Evolutionary conservation across 2,888 invertebrate genomes (phyloP).

Genomic region (Tenthredo scrophulariae): DNA sequence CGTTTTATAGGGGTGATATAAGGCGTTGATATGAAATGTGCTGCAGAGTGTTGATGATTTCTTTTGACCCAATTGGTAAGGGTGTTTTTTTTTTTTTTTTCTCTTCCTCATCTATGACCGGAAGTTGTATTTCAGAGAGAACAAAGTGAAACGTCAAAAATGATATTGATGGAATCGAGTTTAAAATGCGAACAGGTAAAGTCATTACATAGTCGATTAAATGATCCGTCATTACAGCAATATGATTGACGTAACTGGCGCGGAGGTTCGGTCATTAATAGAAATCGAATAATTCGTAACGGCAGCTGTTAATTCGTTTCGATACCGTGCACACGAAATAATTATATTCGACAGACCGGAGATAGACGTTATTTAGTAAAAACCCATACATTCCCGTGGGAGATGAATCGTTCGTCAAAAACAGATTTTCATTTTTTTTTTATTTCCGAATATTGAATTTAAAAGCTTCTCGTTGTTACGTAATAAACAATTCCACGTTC

Average conservation of each 20-base stretch:
- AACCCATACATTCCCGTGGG: background rate
- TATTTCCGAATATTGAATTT: background rate
- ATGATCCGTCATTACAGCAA: constrained; percentile 30
- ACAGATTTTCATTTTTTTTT: background rate
- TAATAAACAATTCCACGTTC: background rate
- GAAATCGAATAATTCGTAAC: constrained; percentile 19
- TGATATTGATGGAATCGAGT: background rate
- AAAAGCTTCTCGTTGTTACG: constrained; percentile 28
- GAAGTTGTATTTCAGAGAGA: background rate
- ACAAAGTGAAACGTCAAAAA: constrained; percentile 1
- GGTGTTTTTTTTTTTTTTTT: background rate
- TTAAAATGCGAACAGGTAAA: constrained; percentile 18
- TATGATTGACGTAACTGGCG: constrained; percentile 12
- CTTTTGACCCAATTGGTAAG: background rate
- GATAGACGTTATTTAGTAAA: background rate
- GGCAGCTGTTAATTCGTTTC: constrained; percentile 21
- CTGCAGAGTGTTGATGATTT: background rate
- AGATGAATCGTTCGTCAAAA: background rate
- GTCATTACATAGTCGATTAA: constrained; percentile 25
- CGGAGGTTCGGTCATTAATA: background rate
- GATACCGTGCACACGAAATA: background rate
- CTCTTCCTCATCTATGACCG: background rate
- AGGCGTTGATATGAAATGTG: background rate
- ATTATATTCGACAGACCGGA: constrained; percentile 15
- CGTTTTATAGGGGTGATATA: background rate